Base-by-base conservation (phyloP, 1,140 invertebrate genomes). In the Drosophila oshimai region DNA sequence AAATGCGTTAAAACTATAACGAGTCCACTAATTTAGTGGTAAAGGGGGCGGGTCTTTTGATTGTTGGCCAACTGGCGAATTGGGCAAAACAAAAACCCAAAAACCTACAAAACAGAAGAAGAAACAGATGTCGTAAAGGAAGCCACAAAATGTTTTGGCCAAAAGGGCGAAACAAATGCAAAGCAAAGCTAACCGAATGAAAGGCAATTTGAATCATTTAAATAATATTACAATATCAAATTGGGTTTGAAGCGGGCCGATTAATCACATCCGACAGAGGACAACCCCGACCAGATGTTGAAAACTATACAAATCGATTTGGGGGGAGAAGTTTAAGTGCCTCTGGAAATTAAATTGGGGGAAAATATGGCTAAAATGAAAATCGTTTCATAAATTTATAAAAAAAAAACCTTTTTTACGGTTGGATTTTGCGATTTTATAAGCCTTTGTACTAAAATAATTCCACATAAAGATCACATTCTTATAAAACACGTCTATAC, bases 151-250 rank as follows among this genome's bases (percentile, higher is more conserved):
- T 37, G 57, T 22, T 62, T 64, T 28, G 24, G 31, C 24, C 18
- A 12, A 64, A 26, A 64, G 57, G 53, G 61, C 57, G 24, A 65
- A 45, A 15, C 22, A 26, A 26, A 18, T 9, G 6, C 12, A 50
- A 34, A 20, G 22, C 10, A 17, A 49, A 15, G 18, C 36, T n/a
- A 50, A 53, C 50, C 50, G n/a, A 28, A 50, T 47, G 51, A 67
- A 53, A 34, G 51, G 31, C 44, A 68, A 71, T 70, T 47, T 53
- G 24, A 68, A 44, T 70, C 46, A 67, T 76, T 67, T 81, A 41
- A 67, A 80, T 80, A 72, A 64, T 58, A 53, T 55, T 67, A 72
- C 60, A 76, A 76, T 72, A 57, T 54, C 61, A 45, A 78, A 78
- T 51, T 83, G 79, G 50, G 29, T 62, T 78, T 77, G 71, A 69